Conservation (phyloP, 2,113 vertebrate species). For the Ahaetulla prasina region DNA sequence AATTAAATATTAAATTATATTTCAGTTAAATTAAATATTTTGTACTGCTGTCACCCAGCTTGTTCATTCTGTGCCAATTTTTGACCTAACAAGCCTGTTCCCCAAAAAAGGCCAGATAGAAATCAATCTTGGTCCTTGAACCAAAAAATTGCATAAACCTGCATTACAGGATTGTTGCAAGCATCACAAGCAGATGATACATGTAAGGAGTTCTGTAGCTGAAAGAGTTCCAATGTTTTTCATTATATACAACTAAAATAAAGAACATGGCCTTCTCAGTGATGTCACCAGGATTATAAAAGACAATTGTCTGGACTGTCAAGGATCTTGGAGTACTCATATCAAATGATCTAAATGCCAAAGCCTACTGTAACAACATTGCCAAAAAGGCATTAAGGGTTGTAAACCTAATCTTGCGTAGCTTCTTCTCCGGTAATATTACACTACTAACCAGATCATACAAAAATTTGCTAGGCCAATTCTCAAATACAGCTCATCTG, state of each 20-base stretch:
- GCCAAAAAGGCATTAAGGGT: too few relatives aligned
- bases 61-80: neutral
- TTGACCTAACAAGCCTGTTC: neutral
- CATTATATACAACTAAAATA: neutral
- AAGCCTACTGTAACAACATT: too few relatives aligned
- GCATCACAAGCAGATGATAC: neutral
- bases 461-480: too few relatives aligned
- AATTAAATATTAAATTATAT: too few relatives aligned
- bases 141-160: neutral
- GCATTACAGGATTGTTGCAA: neutral
- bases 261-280: neutral
- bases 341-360: too few relatives aligned
- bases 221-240: neutral
- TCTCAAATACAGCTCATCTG: too few relatives aligned
- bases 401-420: too few relatives aligned
- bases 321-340: too few relatives aligned
- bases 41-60: neutral
- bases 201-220: neutral
- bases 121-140: neutral
- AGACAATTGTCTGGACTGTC: too few relatives aligned
- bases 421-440: too few relatives aligned
- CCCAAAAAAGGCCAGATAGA: neutral
- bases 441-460: too few relatives aligned
- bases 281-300: neutral
- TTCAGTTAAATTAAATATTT: neutral